A percentile compares a stretch with the other conserved stretches of the same genome.
Evolutionary conservation across 1,140 invertebrate genomes (phyloP).

Genomic region (Triops longicaudatus): DNA sequence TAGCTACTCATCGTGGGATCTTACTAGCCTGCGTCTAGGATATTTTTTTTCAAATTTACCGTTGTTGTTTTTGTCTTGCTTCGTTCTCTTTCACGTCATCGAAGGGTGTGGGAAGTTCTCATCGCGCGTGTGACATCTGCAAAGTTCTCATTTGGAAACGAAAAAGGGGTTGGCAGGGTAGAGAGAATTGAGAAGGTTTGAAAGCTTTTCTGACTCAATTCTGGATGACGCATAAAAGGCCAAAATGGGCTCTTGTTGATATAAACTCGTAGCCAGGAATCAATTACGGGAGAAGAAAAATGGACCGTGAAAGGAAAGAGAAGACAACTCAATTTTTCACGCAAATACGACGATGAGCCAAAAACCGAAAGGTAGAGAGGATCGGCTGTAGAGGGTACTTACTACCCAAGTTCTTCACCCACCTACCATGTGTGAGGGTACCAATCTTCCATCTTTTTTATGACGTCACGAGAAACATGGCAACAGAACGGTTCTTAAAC

Average conservation of each 20-base stretch:
- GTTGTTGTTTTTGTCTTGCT: too few species aligned
- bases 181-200: too few species aligned
- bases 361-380: not conserved
- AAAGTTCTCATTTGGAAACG: not conserved
- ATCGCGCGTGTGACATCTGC: conserved; percentile 11
- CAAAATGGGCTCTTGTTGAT: conserved; percentile 6
- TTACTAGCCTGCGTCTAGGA: too few species aligned
- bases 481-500: too few species aligned
- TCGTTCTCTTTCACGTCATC: too few species aligned
- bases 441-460: too few species aligned
- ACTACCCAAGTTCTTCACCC: too few species aligned
- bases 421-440: too few species aligned
- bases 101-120: too few species aligned
- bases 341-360: not conserved
- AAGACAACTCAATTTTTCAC: not conserved
- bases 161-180: not conserved
- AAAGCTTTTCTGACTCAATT: conserved; percentile 13
- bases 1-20: not conserved
- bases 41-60: too few species aligned
- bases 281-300: not conserved
- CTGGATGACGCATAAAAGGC: conserved; percentile 10
- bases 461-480: too few species aligned
- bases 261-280: not conserved
- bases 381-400: too few species aligned
- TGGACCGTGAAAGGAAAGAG: not conserved